phyloP scores from a whole-genome alignment of 2,113 vertebrate species.

The Vidua macroura region DNA sequence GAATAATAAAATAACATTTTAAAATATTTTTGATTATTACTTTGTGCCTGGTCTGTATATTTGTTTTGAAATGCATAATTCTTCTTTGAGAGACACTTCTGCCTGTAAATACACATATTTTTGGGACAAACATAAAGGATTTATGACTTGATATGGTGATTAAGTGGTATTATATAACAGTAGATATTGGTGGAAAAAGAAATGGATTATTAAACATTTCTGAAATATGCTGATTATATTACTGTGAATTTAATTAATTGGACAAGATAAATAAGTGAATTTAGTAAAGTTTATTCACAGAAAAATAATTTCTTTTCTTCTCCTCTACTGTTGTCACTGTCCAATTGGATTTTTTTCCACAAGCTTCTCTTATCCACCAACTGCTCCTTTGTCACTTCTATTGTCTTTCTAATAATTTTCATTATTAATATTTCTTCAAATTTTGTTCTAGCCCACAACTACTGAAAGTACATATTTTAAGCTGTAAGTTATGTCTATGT shows the following conservation, averaged over 20 bases:
- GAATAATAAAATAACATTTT: not conserved
- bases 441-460: not conserved
- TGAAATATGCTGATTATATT: not conserved
- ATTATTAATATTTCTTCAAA: not conserved
- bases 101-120: not conserved
- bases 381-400: not conserved
- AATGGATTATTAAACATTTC: not conserved
- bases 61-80: not conserved
- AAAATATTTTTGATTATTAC: not conserved
- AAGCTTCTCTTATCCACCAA: not conserved
- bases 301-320: not conserved
- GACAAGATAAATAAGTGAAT: not conserved
- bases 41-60: not conserved
- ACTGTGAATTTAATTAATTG: not conserved
- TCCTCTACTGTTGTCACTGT: not conserved
- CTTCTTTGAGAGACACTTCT: not conserved
- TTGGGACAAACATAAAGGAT: not conserved
- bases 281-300: not conserved
- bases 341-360: not conserved
- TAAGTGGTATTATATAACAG: not conserved
- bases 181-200: not conserved
- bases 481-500: rapidly evolving
- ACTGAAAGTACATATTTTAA: not conserved
- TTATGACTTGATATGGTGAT: not conserved
- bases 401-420: not conserved